These are phyloP conservation scores for Dendrolimus pini DNA, from an alignment of 2,888 invertebrate genomes.

Conservation along the genomic window DNA sequence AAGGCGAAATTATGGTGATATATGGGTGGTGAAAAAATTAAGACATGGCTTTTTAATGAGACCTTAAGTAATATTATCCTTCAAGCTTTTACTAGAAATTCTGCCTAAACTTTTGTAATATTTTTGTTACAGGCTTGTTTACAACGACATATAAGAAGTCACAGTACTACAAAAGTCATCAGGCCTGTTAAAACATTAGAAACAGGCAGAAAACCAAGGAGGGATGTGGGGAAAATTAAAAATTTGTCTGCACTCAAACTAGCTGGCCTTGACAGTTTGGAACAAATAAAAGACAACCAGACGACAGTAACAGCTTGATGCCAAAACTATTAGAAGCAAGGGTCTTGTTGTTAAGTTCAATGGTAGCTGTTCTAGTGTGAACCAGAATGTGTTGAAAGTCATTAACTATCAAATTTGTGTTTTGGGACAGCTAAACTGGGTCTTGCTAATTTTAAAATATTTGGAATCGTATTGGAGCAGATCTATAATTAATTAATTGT, in stretches of 20 bases:
- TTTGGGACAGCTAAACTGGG: too few species aligned
- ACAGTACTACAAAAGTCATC: conserved; percentile 4
- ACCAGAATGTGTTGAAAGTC: not conserved
- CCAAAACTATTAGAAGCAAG: not conserved
- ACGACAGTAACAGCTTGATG: conserved; percentile 7
- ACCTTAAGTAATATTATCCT: too few species aligned
- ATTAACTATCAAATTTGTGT: too few species aligned
- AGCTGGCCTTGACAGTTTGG: conserved; percentile 29
- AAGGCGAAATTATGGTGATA: too few species aligned
- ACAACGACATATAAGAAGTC: conserved; percentile 28
- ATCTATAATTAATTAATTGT: too few species aligned
- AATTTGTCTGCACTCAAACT: conserved; percentile 46
- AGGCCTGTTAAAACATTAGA: conserved; percentile 25
- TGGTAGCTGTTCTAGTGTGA: not conserved
- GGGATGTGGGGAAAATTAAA: conserved; percentile 44
- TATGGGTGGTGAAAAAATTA: too few species aligned
- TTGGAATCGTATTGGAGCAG: too few species aligned
- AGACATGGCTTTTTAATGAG: too few species aligned
- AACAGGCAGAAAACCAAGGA: conserved; percentile 46
- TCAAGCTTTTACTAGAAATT: too few species aligned
- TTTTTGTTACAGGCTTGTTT: not conserved
- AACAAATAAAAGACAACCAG: conserved; percentile 5
- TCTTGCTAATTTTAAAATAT: too few species aligned
- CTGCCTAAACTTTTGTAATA: too few species aligned
- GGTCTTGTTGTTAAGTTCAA: not conserved